A percentile compares a stretch with the other conserved stretches of the same genome.
phyloP scores from a whole-genome alignment of 2,888 invertebrate species.

The Eristalis intricaria region DNA sequence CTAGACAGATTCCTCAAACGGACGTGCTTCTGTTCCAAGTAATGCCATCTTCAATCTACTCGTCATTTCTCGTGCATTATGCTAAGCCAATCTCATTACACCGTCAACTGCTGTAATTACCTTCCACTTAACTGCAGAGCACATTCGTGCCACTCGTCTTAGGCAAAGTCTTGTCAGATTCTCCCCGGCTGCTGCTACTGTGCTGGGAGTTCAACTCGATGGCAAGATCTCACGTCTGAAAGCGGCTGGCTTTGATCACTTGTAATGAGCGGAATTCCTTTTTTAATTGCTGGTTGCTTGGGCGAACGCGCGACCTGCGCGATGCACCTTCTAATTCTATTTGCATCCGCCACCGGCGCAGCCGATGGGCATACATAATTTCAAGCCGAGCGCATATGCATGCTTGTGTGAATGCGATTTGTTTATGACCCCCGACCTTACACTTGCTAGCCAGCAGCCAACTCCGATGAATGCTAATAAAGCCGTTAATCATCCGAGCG shows the following conservation, averaged over 20 bases:
- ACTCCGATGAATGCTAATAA: not conserved
- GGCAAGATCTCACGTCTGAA: not conserved
- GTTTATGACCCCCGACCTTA: not conserved
- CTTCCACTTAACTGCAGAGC: not conserved
- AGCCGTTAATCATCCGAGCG: not conserved
- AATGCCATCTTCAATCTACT: not conserved
- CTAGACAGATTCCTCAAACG: not conserved
- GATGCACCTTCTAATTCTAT: not conserved
- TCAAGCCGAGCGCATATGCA: not conserved
- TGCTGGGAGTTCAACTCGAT: not conserved
- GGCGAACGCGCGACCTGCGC: not conserved
- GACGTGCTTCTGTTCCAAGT: not conserved
- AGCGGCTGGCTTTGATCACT: not conserved
- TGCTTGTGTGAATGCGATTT: not conserved
- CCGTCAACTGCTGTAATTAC: not conserved
- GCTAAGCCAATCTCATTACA: not conserved
- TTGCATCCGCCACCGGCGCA: not conserved
- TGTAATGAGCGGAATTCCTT: not conserved
- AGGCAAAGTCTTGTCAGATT: not conserved
- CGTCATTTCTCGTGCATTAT: not conserved
- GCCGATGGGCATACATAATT: not conserved
- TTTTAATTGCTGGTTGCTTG: not conserved
- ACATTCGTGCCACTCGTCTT: not conserved
- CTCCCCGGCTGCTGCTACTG: not conserved
- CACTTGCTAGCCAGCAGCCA: not conserved